A percentile compares a stretch with the other conserved stretches of the same genome.
phyloP scores from a whole-genome alignment of 2,797 vertebrate species.

The Ciconia nigra region DNA sequence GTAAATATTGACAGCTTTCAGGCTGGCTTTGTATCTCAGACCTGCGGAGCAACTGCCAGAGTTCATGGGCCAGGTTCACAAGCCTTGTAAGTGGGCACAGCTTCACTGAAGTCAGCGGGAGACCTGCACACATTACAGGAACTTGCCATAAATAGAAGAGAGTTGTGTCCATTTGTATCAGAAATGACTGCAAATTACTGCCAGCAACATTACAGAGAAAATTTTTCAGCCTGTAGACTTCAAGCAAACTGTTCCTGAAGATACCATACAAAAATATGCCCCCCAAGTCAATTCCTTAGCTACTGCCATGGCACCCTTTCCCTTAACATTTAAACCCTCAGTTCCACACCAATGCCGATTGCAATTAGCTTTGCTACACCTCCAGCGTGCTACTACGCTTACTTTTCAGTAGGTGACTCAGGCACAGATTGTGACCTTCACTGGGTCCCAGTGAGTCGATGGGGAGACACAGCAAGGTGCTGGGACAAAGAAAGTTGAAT shows the following conservation, averaged over 20 bases:
- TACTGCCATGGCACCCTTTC: not conserved
- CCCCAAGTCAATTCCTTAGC: not conserved
- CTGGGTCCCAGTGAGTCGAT: not conserved
- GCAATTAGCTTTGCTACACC: not conserved
- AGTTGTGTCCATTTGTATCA: slow-evolving; percentile 14
- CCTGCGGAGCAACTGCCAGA: not conserved
- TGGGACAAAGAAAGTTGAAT: not conserved
- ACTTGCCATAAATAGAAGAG: slow-evolving; percentile 28
- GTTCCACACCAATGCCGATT: not conserved
- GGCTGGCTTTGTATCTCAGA: slow-evolving; percentile 5
- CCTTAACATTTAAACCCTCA: not conserved
- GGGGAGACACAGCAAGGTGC: not conserved
- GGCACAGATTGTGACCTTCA: not conserved
- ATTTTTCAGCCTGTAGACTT: slow-evolving; percentile 9
- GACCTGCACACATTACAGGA: not conserved
- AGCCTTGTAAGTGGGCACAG: not conserved
- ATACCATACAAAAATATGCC: not conserved
- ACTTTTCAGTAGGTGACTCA: not conserved
- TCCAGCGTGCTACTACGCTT: not conserved
- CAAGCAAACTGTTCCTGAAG: not conserved
- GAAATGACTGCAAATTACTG: slow-evolving; percentile 16
- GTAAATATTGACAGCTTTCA: not conserved
- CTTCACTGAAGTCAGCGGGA: slow-evolving; percentile 20
- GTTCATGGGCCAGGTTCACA: not conserved
- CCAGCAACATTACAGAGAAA: not conserved